These are phyloP conservation scores for Campoletis sonorensis DNA, from an alignment of 1,140 invertebrate genomes.

Conservation along the genomic window DNA sequence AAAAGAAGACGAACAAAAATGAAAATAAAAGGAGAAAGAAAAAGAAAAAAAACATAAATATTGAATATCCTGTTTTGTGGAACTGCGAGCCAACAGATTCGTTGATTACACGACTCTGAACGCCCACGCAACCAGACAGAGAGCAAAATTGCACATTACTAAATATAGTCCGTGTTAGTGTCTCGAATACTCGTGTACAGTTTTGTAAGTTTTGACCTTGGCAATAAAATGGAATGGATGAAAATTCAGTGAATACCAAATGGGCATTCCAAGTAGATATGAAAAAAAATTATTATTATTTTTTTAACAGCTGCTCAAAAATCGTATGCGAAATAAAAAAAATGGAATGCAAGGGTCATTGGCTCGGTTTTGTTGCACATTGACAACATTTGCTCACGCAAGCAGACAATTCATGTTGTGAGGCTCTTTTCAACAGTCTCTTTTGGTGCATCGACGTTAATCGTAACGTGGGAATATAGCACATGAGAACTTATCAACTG, in stretches of 20 bases:
- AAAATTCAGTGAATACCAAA: neutral
- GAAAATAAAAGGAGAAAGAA: neutral
- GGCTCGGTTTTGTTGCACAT: neutral
- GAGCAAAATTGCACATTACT: constrained; percentile 44
- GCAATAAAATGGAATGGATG: constrained; percentile 17
- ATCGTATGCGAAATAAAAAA: neutral
- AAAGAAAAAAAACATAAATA: constrained; percentile 28
- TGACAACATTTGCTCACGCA: neutral
- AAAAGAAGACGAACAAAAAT: neutral
- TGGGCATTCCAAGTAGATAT: neutral
- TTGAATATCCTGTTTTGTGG: constrained; percentile 33
- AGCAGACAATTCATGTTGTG: constrained; percentile 19
- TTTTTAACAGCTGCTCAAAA: neutral
- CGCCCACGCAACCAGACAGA: constrained; percentile 40
- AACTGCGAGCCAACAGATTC: constrained; percentile 22
- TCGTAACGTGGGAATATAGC: constrained; percentile 27
- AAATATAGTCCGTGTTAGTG: constrained; percentile 32
- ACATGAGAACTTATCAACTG: constrained; percentile 28
- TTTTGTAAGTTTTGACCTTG: constrained; percentile 12
- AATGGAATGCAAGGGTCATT: neutral
- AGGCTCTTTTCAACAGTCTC: constrained; percentile 2
- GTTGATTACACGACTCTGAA: constrained; percentile 36
- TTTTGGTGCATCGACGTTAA: constrained; percentile 11
- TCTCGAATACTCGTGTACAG: neutral
- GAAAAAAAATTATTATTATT: neutral